phyloP scores from a whole-genome alignment of 2,113 vertebrate species.

The Cinclus mexicanus region DNA sequence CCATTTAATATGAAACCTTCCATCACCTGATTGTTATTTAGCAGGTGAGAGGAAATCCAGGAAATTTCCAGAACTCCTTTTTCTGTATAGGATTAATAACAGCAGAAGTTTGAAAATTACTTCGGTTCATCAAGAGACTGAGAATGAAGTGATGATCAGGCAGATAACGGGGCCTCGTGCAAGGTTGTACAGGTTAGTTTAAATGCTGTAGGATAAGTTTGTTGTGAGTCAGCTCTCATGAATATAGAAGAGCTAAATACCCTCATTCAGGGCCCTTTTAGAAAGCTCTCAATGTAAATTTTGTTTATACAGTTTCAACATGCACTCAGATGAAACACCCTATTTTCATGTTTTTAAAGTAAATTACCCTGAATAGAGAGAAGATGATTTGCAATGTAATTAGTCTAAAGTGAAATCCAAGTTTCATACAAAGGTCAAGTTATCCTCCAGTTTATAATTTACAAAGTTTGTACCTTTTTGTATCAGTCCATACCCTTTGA shows the following conservation, averaged over 20 bases:
- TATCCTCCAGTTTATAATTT: background rate
- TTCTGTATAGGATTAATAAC: conserved; percentile 47
- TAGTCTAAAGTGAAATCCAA: conserved; percentile 35
- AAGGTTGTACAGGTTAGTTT: conserved; percentile 19
- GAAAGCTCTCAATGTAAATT: conserved; percentile 56
- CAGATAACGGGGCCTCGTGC: conserved; percentile 7
- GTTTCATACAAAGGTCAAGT: conserved; percentile 59
- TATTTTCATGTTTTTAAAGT: conserved; percentile 59
- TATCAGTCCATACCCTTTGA: background rate
- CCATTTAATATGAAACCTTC: background rate
- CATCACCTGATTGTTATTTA: conserved; percentile 9
- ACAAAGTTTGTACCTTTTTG: conserved; percentile 22
- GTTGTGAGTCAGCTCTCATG: conserved; percentile 29
- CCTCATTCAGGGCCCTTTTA: background rate
- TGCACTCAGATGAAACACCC: conserved; percentile 52
- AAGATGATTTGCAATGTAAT: conserved; percentile 48
- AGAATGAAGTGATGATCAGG: conserved; percentile 49
- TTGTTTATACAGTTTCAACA: conserved; percentile 54
- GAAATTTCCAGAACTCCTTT: conserved; percentile 35
- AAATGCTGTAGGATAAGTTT: conserved; percentile 20
- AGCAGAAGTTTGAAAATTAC: background rate
- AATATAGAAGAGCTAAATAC: conserved; percentile 32
- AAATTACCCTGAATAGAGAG: conserved; percentile 50
- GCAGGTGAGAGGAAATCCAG: conserved; percentile 31
- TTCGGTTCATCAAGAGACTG: background rate